Evolutionary conservation across 2,797 vertebrate species (phyloP).

Genomic region (Aulostomus chinensis): DNA sequence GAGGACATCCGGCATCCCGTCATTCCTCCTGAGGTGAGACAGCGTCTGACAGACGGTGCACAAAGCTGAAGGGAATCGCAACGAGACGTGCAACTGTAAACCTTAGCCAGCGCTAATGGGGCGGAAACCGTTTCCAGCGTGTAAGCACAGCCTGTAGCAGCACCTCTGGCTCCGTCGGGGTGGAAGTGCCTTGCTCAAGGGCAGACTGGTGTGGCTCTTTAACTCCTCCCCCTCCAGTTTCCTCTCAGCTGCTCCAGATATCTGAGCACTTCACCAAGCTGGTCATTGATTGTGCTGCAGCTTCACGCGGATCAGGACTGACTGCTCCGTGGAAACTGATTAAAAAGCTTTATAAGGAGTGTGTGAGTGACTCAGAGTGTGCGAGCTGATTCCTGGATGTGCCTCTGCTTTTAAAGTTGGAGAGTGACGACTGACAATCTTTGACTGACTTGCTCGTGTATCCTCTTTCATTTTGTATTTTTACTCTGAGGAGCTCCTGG

Average conservation of each 20-base stretch:
- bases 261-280: constrained; percentile 10
- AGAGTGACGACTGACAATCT: constrained; percentile 81
- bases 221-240: constrained; percentile 2
- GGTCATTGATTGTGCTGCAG: neutral
- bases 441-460: constrained; percentile 65
- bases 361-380: no score
- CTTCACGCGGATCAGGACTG: constrained; percentile 35
- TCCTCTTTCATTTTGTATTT: constrained; percentile 68
- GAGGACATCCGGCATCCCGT: no score
- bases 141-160: constrained; percentile 26
- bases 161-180: neutral
- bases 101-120: no score
- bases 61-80: no score
- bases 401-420: constrained; percentile 51
- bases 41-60: no score
- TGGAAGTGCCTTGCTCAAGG: constrained; percentile 15
- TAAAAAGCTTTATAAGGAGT: constrained; percentile 59
- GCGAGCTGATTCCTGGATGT: constrained; percentile 47
- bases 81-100: no score
- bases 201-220: constrained; percentile 10
- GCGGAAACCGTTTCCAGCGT: neutral
- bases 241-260: constrained; percentile 12
- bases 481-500: constrained; percentile 59
- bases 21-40: no score
- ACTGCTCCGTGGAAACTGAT: constrained; percentile 38